These are phyloP conservation scores for Limosa lapponica DNA, from an alignment of 2,797 vertebrate genomes.

Conservation along the genomic window DNA sequence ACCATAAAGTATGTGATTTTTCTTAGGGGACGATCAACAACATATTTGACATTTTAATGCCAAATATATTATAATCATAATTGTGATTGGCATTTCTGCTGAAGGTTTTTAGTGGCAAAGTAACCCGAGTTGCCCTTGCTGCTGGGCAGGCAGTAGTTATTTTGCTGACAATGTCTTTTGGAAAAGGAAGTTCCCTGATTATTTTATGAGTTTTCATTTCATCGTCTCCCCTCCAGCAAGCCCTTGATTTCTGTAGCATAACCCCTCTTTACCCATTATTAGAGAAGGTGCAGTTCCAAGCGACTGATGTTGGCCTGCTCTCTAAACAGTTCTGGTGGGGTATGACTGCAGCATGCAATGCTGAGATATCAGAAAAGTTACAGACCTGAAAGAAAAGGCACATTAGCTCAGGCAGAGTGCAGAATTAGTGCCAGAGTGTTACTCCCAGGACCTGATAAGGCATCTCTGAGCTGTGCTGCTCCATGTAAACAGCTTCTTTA, in stretches of 20 bases:
- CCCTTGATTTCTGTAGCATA: background rate
- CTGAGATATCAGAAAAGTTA: background rate
- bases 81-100: slow-evolving; percentile 41
- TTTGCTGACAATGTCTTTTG: background rate
- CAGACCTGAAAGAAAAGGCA: background rate
- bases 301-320: background rate
- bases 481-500: background rate
- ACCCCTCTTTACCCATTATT: background rate
- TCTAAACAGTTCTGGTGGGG: background rate
- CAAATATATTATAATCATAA: slow-evolving; percentile 4
- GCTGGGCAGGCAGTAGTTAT: background rate
- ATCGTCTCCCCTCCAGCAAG: background rate
- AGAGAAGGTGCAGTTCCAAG: background rate
- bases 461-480: background rate
- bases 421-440: background rate
- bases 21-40: background rate
- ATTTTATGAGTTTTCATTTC: background rate
- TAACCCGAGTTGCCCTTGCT: slow-evolving; percentile 33
- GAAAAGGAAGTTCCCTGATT: background rate
- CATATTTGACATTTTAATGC: slow-evolving; percentile 15
- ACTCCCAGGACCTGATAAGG: background rate
- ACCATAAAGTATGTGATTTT: background rate
- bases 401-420: background rate
- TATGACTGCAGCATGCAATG: background rate
- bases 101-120: background rate